Percentiles rank a stretch among this genome's conserved stretches.
These are phyloP conservation scores for Sebastes hopkinsi DNA, from an alignment of 2,797 vertebrate species.

Conservation along the genomic window DNA sequence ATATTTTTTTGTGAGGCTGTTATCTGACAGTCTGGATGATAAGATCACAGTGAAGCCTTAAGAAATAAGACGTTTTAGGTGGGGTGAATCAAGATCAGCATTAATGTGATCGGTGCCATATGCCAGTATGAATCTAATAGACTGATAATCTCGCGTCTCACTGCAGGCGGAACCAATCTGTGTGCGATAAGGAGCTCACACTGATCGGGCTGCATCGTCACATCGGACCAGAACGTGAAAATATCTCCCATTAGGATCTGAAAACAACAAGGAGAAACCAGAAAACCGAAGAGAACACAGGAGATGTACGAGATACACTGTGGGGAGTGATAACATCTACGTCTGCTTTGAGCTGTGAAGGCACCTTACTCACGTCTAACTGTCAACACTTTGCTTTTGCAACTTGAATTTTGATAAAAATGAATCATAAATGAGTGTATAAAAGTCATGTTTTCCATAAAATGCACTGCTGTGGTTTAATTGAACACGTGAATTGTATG, in stretches of 20 bases:
- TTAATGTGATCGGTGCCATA: constrained; percentile 57
- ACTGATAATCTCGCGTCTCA: constrained; percentile 73
- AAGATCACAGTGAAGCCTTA: constrained; percentile 57
- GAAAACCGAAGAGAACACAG: constrained; percentile 23
- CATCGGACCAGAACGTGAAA: constrained; percentile 63
- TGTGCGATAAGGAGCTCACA: constrained; percentile 87
- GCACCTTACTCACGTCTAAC: constrained; percentile 30
- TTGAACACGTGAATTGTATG: not conserved
- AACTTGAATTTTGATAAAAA: not conserved
- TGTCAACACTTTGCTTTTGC: not conserved
- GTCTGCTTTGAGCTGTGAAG: constrained; percentile 52
- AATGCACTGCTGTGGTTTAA: not conserved
- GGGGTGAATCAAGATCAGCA: constrained; percentile 49
- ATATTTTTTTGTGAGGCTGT: constrained; percentile 40
- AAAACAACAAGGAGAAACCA: constrained; percentile 60
- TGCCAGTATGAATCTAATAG: constrained; percentile 73
- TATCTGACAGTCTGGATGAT: constrained; percentile 64
- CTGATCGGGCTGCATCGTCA: constrained; percentile 88
- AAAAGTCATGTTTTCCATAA: not conserved
- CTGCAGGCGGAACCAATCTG: constrained; percentile 90
- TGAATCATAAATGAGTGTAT: not conserved
- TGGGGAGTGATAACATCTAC: constrained; percentile 54
- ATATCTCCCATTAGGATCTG: constrained; percentile 70
- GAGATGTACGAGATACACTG: constrained; percentile 63
- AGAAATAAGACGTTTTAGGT: constrained; percentile 61